Base-by-base conservation (phyloP, 2,888 invertebrate genomes). In the Linyphia triangularis region DNA sequence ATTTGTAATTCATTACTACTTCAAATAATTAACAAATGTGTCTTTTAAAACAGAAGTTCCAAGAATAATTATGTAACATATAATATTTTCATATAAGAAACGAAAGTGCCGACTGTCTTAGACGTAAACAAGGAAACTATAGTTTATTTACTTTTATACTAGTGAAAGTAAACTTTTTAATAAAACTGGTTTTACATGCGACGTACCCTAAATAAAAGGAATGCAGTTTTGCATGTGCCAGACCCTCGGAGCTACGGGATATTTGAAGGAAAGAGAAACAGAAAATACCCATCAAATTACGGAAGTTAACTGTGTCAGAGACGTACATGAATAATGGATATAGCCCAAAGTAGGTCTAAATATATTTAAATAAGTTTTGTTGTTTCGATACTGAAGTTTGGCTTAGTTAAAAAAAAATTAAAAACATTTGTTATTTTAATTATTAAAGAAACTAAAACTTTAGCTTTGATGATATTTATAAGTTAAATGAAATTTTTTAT, bases 221-320 rank as follows among this genome's bases (percentile, higher is more conserved):
- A 77, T 77, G 77, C 10, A 37, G 77, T 77, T 77, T 63, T 37
- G 26, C 40, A 63, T 63, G 51, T 51, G 57, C 19, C 57, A 16
- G 26, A 72, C 61, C 33, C 75, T 63, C n/a, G 24, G 26, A 61
- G 61, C 61, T 24, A 63, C 37, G 13, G 37, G 10, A 57, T 33
- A 65, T 51, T 19, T 26, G 63, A 26, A 63, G 57, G 72, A 9
- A 37, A 75, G 63, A 40, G 40, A 77, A 43, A 43, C 9, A 43
- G 26, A 59, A 77, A 77, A 77, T 63, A 63, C 40, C 33, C 61
- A 61, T 77, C 77, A 77, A 77, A 63, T 77, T 77, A 77, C 77
- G 77, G 77, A 77, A 77, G 77, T 77, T 59, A 59, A 26, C 77
- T 22, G 40, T 77, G 61, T 77, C 61, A 77, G 63, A 26, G 24